A percentile compares a stretch with the other conserved stretches of the same genome.
Conservation (phyloP, 2,888 invertebrate species). For the Eilema depressum region DNA sequence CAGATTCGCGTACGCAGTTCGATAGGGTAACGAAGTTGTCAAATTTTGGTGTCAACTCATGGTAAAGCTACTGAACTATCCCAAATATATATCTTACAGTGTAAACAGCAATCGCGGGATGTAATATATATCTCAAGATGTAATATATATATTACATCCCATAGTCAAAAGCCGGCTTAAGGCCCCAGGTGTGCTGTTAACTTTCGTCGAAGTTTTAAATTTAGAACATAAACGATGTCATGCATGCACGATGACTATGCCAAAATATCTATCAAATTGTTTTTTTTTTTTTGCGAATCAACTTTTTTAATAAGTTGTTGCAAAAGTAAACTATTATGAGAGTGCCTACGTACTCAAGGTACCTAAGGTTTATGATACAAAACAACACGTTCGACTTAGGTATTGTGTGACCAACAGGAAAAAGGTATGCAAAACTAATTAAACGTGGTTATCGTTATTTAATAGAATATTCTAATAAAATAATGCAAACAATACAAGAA, state of each 20-base stretch:
- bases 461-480: not conserved
- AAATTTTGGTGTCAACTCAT: no score
- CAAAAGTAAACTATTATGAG: not conserved
- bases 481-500: not conserved
- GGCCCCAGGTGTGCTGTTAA: no score
- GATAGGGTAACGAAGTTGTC: no score
- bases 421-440: not conserved
- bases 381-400: not conserved
- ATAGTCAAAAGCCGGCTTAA: no score
- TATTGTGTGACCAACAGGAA: not conserved
- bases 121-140: no score
- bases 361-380: not conserved
- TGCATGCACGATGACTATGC: not conserved
- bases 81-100: no score
- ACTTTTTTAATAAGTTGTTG: not conserved
- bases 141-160: no score
- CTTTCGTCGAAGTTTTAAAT: not conserved
- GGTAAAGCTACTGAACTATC: no score
- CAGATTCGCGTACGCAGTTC: no score
- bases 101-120: no score
- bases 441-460: not conserved
- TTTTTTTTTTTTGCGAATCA: no score
- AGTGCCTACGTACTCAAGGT: no score
- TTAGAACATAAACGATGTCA: not conserved
- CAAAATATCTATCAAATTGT: not conserved